Conservation (phyloP, 1,140 invertebrate genomes). For the Metaphire vulgaris region DNA sequence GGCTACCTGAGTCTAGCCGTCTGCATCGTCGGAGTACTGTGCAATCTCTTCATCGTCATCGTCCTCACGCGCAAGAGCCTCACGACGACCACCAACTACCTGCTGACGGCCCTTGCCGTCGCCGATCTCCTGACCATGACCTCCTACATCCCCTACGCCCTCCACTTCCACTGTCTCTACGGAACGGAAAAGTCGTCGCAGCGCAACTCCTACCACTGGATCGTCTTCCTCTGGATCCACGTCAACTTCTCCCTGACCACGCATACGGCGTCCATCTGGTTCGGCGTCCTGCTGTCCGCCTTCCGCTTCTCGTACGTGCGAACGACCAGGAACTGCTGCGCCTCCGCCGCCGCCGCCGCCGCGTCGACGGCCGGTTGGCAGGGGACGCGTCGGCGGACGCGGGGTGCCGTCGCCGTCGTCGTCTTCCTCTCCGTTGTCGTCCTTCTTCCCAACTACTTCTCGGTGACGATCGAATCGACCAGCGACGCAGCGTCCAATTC, state of each 20-base stretch:
- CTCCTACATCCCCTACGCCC: conserved; percentile 74
- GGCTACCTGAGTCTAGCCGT: conserved; percentile 67
- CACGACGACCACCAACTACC: conserved; percentile 72
- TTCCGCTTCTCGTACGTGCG: conserved; percentile 84
- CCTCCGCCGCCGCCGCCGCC: too few relatives aligned
- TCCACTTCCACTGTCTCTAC: conserved; percentile 56
- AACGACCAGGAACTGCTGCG: too few relatives aligned
- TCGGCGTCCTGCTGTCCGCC: conserved; percentile 81
- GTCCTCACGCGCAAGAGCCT: conserved; percentile 79
- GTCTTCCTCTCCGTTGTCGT: conserved; percentile 66
- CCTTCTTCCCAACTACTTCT: conserved; percentile 65
- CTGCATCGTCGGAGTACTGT: conserved; percentile 77
- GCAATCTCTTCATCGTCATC: conserved; percentile 81
- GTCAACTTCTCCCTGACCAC: conserved; percentile 67
- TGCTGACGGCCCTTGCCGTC: conserved; percentile 73
- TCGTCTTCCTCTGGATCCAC: conserved; percentile 42
- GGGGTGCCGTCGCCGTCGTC: conserved; percentile 64
- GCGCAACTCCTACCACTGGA: conserved; percentile 35
- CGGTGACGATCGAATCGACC: background rate
- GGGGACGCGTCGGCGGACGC: conserved; percentile 55
- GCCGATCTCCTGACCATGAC: conserved; percentile 79
- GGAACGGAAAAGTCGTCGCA: conserved; percentile 23
- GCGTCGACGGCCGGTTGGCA: too few relatives aligned
- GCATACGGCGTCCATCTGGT: conserved; percentile 86
- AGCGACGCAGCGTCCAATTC: background rate